phyloP scores from a whole-genome alignment of 2,888 invertebrate genomes.

The Tiliacea aurago region DNA sequence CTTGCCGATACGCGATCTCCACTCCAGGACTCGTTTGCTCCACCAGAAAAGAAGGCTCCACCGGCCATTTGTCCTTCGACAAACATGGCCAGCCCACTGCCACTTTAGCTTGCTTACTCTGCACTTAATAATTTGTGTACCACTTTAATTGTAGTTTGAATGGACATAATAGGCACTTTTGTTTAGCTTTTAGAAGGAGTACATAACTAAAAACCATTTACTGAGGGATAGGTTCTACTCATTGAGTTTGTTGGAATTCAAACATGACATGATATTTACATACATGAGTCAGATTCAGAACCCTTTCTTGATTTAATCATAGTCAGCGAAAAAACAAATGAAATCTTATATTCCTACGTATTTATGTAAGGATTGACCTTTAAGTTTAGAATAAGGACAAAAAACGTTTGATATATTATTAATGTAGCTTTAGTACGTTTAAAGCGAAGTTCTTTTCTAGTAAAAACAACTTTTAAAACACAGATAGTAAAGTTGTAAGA shows the following conservation, averaged over 20 bases:
- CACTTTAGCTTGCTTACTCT: no score
- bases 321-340: constrained; percentile 41
- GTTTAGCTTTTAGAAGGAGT: background rate
- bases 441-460: background rate
- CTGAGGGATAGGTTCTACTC: background rate
- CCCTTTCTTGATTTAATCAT: constrained; percentile 61
- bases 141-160: background rate
- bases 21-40: no score
- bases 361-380: constrained; percentile 12
- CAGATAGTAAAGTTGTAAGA: background rate
- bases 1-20: no score
- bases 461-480: constrained; percentile 2
- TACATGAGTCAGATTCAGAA: constrained; percentile 29
- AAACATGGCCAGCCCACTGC: no score
- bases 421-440: background rate
- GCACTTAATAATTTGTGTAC: background rate
- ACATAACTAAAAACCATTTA: background rate
- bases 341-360: constrained; percentile 24
- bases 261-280: constrained; percentile 43
- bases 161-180: background rate
- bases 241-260: constrained; percentile 40
- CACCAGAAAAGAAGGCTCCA: no score
- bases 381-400: constrained; percentile 1
- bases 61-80: no score
- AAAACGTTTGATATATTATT: constrained; percentile 15